Conservation (phyloP, 2,113 vertebrate genomes). For the Eonycteris spelaea region DNA sequence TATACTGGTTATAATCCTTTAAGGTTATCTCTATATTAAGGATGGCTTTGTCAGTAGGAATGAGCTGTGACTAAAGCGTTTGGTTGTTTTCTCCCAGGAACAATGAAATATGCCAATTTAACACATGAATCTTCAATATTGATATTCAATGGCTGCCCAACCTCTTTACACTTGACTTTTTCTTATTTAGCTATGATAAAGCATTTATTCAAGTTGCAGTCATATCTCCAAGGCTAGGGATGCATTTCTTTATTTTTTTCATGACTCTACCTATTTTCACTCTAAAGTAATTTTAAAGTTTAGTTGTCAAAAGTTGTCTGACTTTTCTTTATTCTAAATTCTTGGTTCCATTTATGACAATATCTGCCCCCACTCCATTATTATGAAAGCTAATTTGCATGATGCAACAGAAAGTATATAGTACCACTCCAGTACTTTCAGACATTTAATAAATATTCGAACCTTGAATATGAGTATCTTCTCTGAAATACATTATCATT, state of each 20-base stretch:
- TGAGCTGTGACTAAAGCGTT: not conserved
- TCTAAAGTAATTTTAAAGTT: not conserved
- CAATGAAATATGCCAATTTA: not conserved
- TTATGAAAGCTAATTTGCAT: conserved; percentile 22
- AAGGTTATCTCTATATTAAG: not conserved
- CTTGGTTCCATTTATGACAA: not conserved
- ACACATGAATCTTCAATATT: not conserved
- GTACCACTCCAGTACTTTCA: not conserved
- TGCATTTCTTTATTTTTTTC: not conserved
- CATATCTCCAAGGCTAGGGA: not conserved
- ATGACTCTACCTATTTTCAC: not conserved
- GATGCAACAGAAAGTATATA: not conserved
- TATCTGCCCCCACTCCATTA: not conserved
- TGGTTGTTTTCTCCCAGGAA: not conserved
- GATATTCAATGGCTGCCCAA: not conserved
- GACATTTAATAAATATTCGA: not conserved
- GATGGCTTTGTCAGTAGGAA: not conserved
- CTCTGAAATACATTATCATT: conserved; percentile 31
- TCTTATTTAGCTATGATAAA: not conserved
- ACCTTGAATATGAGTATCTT: conserved; percentile 17
- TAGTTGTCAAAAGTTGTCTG: not conserved
- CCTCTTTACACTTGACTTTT: not conserved
- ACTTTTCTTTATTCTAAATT: not conserved
- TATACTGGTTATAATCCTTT: not conserved
- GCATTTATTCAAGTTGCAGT: not conserved